A percentile compares a stretch with the other conserved stretches of the same genome.
Conservation (phyloP, 2,797 vertebrate genomes). For the Orestias chungarensis region DNA sequence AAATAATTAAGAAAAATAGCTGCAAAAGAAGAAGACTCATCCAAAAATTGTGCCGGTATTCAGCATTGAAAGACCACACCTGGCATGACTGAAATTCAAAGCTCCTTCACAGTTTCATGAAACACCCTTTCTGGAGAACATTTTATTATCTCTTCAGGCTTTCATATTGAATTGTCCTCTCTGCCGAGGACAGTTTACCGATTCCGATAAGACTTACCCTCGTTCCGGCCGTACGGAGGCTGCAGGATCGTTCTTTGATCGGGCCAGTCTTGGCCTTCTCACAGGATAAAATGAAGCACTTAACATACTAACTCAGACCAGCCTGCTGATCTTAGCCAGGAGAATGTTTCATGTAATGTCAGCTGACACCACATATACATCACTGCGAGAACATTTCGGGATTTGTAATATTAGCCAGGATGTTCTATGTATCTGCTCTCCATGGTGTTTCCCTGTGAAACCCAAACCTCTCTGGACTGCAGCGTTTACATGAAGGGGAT, state of each 20-base stretch:
- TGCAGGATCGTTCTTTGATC: conserved; percentile 33
- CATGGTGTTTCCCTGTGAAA: conserved; percentile 42
- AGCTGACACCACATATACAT: conserved; percentile 39
- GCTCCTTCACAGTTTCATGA: not conserved
- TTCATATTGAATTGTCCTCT: conserved; percentile 6
- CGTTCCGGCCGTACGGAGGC: not conserved
- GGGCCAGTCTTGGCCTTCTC: conserved; percentile 23
- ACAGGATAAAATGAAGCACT: conserved; percentile 42
- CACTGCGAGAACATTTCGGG: conserved; percentile 32
- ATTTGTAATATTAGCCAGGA: conserved; percentile 33
- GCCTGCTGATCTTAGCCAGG: conserved; percentile 35
- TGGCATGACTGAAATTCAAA: not conserved
- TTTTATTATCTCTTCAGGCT: not conserved
- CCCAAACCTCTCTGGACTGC: conserved; percentile 31
- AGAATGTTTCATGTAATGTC: conserved; percentile 42
- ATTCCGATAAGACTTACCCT: not conserved
- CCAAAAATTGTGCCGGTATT: not conserved
- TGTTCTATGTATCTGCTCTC: conserved; percentile 24
- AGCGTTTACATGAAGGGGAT: conserved; percentile 34
- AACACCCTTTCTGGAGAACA: not conserved
- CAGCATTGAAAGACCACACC: not conserved
- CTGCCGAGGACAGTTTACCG: not conserved
- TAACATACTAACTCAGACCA: conserved; percentile 50
- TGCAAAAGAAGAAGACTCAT: not conserved
- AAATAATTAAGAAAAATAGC: not conserved